Percentiles rank a stretch among this genome's conserved stretches.
phyloP scores from a whole-genome alignment of 2,797 vertebrate genomes.

The Mormyrus proboscirostris region DNA sequence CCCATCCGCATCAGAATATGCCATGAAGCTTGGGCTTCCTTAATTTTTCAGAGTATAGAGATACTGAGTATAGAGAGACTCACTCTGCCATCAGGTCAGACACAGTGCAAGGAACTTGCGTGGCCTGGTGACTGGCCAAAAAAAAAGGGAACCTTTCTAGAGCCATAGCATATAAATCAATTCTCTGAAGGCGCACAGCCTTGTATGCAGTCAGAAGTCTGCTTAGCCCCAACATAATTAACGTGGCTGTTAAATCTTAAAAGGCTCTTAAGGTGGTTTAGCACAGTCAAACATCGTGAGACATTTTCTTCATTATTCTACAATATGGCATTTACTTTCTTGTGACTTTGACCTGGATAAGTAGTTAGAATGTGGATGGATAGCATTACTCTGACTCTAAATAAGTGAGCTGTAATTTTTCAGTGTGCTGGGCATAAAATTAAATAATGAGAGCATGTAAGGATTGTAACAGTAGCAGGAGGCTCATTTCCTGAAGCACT shows the following conservation, averaged over 20 bases:
- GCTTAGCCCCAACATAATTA: neutral
- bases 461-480: neutral
- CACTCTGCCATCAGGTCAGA: neutral
- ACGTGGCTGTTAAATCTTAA: neutral
- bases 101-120: neutral
- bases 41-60: neutral
- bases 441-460: neutral
- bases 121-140: neutral
- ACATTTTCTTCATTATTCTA: neutral
- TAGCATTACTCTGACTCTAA: neutral
- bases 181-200: neutral
- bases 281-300: neutral
- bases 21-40: neutral
- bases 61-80: neutral
- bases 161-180: neutral
- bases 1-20: neutral
- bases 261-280: neutral
- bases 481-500: neutral
- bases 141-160: neutral
- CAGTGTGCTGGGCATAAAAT: neutral
- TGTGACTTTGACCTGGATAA: neutral
- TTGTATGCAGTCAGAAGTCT: neutral
- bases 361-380: neutral
- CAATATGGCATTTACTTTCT: neutral
- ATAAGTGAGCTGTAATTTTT: neutral